A percentile compares a stretch with the other conserved stretches of the same genome.
Evolutionary conservation across 1,140 invertebrate species (phyloP).

Genomic region (Drosophila melanica): DNA sequence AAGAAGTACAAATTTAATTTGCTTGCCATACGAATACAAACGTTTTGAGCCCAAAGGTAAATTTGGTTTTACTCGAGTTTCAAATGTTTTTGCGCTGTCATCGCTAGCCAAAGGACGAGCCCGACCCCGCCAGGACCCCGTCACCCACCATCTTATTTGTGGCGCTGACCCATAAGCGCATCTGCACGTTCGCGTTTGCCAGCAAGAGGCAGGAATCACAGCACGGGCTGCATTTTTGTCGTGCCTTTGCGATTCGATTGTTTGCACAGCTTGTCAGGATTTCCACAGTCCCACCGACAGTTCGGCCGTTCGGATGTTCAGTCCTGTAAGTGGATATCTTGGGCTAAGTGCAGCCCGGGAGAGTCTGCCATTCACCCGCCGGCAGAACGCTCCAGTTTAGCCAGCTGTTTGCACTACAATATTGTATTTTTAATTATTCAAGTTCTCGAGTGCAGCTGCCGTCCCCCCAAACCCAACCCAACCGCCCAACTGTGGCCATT

Average conservation of each 20-base stretch:
- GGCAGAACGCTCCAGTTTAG: slow-evolving; percentile 41
- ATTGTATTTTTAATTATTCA: slow-evolving; percentile 74
- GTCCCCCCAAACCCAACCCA: no score
- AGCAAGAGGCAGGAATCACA: slow-evolving; percentile 43
- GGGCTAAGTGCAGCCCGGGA: slow-evolving; percentile 53
- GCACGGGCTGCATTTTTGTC: slow-evolving; percentile 50
- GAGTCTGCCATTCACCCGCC: slow-evolving; percentile 16
- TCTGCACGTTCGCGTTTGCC: slow-evolving; percentile 28
- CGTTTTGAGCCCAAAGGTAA: no score
- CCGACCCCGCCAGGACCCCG: no score
- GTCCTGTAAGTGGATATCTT: slow-evolving; percentile 63
- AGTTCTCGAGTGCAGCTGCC: slow-evolving; percentile 57
- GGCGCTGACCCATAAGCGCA: slow-evolving; percentile 42
- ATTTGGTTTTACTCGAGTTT: neutral
- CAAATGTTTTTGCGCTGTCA: slow-evolving; percentile 9
- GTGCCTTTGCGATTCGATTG: slow-evolving; percentile 50
- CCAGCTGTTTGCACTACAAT: slow-evolving; percentile 68
- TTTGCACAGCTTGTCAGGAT: slow-evolving; percentile 65
- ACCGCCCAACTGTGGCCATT: slow-evolving; percentile 30
- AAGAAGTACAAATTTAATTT: no score
- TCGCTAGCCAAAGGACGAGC: slow-evolving; percentile 7
- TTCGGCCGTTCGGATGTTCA: slow-evolving; percentile 20
- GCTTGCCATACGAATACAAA: no score
- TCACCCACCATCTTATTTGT: slow-evolving; percentile 7
- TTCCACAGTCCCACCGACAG: no score